Percentiles rank a stretch among this genome's conserved stretches.
Conservation (phyloP, 1,140 invertebrate genomes). For the Eciton burchellii region DNA sequence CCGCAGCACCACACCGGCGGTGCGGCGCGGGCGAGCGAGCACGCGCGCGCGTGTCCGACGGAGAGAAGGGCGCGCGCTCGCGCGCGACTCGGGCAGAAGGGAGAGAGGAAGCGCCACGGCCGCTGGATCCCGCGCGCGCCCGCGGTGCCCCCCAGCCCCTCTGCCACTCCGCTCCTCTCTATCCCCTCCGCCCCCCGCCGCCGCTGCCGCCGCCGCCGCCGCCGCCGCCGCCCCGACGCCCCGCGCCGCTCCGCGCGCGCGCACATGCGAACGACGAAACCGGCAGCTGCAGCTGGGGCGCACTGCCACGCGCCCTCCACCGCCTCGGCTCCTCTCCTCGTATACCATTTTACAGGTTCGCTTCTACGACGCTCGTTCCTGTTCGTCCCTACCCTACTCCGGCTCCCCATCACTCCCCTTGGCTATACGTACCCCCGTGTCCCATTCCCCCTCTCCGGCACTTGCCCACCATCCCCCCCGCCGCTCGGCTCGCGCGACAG, state of each 20-base stretch:
- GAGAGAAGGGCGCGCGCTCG: conserved; percentile 39
- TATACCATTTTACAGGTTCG: conserved; percentile 74
- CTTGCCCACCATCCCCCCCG: no score
- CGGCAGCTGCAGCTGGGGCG: conserved; percentile 80
- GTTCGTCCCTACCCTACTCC: no score
- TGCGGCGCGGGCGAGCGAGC: conserved; percentile 53
- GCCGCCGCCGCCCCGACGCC: no score
- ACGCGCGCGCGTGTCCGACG: conserved; percentile 33
- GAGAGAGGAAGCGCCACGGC: conserved; percentile 6
- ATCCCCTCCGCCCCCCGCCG: no score
- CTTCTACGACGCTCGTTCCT: conserved; percentile 47
- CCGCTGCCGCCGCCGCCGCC: no score
- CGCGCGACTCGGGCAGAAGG: conserved; percentile 54
- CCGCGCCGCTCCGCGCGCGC: conserved; percentile 15
- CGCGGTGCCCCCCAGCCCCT: not conserved
- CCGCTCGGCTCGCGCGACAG: conserved; percentile 31
- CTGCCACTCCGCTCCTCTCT: no score
- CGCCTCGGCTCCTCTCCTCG: conserved; percentile 61
- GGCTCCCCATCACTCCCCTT: not conserved
- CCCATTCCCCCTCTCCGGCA: no score
- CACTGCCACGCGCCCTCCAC: conserved; percentile 82
- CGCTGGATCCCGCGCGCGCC: not conserved
- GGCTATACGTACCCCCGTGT: no score
- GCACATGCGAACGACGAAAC: conserved; percentile 66
- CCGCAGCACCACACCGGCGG: conserved; percentile 71